Conservation (phyloP, 2,113 vertebrate species). For the Pollimyrus isidori region DNA sequence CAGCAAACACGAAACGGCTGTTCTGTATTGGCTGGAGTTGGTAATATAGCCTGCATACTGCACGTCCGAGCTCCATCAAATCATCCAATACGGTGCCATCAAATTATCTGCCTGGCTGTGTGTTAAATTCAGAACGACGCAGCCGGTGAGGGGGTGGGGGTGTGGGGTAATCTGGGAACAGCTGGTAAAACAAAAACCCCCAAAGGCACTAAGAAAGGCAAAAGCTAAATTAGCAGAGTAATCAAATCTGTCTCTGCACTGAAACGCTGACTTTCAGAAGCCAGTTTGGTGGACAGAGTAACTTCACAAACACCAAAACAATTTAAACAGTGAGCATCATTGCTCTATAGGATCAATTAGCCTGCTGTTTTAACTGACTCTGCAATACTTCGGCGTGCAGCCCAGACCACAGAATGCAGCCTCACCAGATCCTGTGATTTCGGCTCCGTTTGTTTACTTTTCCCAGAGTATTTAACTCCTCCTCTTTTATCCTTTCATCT, state of each 20-base stretch:
- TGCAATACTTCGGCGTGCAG: constrained; percentile 42
- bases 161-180: constrained; percentile 25
- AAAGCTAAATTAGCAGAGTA: constrained; percentile 29
- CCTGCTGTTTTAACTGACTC: constrained; percentile 22
- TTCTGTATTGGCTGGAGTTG: constrained; percentile 22
- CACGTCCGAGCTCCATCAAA: background rate
- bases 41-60: background rate
- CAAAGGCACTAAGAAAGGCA: constrained; percentile 3
- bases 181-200: constrained; percentile 36
- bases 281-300: constrained; percentile 20
- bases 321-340: constrained; percentile 35
- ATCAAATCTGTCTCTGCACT: constrained; percentile 28
- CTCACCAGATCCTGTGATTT: constrained; percentile 48
- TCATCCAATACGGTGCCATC: constrained; percentile 8
- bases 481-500: constrained; percentile 8
- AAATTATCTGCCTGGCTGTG: constrained; percentile 14
- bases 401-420: constrained; percentile 26
- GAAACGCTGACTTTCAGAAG: constrained; percentile 21
- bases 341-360: constrained; percentile 37
- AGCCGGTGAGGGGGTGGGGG: no score
- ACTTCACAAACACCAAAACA: constrained; percentile 24
- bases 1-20: constrained; percentile 9
- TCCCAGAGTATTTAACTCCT: constrained; percentile 54
- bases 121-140: background rate
- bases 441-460: constrained; percentile 57